Conservation (phyloP, 1,140 invertebrate species). For the Drosophila ironensis region DNA sequence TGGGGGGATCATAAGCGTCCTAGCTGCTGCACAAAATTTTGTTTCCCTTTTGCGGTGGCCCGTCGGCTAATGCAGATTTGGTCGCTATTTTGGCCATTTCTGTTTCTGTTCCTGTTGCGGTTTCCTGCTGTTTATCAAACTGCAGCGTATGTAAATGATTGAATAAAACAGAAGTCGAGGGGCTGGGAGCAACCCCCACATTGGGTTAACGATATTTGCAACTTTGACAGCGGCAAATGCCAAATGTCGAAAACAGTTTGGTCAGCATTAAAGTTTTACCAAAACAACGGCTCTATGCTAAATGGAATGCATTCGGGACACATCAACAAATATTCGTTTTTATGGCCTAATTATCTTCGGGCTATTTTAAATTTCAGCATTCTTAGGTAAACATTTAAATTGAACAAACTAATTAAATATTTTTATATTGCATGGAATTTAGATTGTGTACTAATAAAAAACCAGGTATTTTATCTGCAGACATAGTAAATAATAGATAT, state of each 20-base stretch:
- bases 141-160: constrained; percentile 59
- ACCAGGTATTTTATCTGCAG: no score
- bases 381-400: no score
- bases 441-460: no score
- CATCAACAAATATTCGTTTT: no score
- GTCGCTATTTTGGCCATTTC: constrained; percentile 18
- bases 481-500: no score
- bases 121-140: constrained; percentile 54
- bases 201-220: constrained; percentile 40
- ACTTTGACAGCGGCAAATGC: not conserved
- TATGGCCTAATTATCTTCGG: no score
- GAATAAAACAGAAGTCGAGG: constrained; percentile 1
- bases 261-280: not conserved
- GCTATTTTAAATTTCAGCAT: no score
- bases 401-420: no score
- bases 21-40: constrained; percentile 39
- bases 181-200: not conserved
- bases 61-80: constrained; percentile 38
- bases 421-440: no score
- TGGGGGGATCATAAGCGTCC: constrained; percentile 22
- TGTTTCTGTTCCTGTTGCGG: constrained; percentile 43
- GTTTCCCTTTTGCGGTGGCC: constrained; percentile 43
- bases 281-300: no score
- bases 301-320: no score
- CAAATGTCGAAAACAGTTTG: not conserved